Evolutionary conservation across 2,797 vertebrate genomes (phyloP).

Genomic region (Ctenochaetus hawaiiensis): DNA sequence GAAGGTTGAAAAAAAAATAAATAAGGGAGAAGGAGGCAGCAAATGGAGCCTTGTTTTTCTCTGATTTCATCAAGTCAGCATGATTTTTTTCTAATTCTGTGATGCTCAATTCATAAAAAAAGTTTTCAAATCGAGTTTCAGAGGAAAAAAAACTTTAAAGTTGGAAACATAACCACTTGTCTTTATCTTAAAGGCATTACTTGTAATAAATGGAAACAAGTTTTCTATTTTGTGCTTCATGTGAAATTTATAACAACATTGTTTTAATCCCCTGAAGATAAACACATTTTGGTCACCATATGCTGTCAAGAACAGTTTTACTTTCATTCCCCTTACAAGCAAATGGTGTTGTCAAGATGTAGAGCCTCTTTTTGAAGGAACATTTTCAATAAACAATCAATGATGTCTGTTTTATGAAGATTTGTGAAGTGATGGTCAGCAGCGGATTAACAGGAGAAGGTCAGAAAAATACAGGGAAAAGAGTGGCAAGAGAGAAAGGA

Average conservation of each 20-base stretch:
- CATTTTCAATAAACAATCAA: no score
- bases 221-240: not conserved
- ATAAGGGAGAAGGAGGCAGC: not conserved
- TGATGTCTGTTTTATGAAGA: not conserved
- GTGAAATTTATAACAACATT: not conserved
- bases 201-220: not conserved
- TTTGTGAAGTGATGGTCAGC: not conserved
- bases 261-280: no score
- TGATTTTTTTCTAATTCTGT: not conserved
- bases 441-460: not conserved
- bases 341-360: no score
- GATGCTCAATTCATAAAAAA: not conserved
- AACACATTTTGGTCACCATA: no score
- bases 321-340: no score
- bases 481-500: not conserved
- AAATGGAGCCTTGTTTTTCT: not conserved
- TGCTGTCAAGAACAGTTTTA: no score
- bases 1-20: not conserved
- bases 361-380: no score
- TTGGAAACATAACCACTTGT: not conserved
- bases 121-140: not conserved
- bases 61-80: not conserved
- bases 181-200: not conserved
- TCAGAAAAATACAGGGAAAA: not conserved
- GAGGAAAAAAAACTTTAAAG: not conserved